These are phyloP conservation scores for Bagarius yarrelli DNA, from an alignment of 2,113 vertebrate species.

Conservation along the genomic window DNA sequence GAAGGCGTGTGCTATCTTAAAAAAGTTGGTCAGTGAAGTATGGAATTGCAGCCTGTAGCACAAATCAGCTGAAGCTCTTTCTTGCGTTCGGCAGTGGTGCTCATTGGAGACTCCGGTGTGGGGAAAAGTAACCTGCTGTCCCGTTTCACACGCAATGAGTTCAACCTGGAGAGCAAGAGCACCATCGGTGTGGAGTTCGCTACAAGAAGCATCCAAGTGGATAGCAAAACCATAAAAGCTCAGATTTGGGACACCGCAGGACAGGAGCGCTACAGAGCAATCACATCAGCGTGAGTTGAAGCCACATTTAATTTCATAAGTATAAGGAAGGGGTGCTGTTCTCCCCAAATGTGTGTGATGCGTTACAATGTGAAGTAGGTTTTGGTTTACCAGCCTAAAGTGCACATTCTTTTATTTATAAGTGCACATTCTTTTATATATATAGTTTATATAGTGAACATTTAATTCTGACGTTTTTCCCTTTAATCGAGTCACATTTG, in stretches of 20 bases:
- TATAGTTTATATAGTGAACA: too few species aligned
- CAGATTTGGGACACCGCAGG: conserved; percentile 98
- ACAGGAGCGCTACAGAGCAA: conserved; percentile 94
- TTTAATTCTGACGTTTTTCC: conserved; percentile 52
- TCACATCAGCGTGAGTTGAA: conserved; percentile 90
- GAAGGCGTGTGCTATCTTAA: background rate
- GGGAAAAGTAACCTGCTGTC: conserved; percentile 97
- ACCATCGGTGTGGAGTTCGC: conserved; percentile 97
- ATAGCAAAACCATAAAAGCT: conserved; percentile 94
- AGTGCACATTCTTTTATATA: too few species aligned
- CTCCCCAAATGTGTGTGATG: background rate
- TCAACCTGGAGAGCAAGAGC: conserved; percentile 98
- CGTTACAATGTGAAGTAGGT: background rate
- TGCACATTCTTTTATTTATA: too few species aligned
- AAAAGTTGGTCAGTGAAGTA: background rate
- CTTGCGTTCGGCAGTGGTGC: conserved; percentile 76
- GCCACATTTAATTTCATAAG: background rate
- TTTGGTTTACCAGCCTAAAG: background rate
- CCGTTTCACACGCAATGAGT: conserved; percentile 96
- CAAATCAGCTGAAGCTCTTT: background rate
- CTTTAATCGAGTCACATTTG: conserved; percentile 53
- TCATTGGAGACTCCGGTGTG: conserved; percentile 95
- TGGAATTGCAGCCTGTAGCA: background rate
- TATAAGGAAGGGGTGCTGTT: background rate
- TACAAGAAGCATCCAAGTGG: conserved; percentile 96